phyloP scores from a whole-genome alignment of 2,888 invertebrate species.

The Bibio marci region DNA sequence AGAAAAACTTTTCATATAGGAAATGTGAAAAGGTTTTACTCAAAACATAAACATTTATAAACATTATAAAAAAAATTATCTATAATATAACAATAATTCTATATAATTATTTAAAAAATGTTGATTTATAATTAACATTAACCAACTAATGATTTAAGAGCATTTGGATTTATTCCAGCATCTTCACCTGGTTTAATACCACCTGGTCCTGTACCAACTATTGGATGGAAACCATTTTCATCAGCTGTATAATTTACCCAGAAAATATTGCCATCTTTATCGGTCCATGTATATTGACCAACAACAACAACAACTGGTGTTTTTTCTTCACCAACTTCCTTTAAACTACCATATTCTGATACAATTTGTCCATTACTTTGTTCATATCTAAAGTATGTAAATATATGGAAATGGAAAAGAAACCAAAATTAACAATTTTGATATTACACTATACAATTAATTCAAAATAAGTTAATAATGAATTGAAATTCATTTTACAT shows the following conservation, averaged over 20 bases:
- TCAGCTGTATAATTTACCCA: conserved; percentile 18
- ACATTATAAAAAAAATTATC: no score
- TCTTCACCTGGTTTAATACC: conserved; percentile 9
- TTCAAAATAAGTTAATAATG: no score
- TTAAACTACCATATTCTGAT: conserved; percentile 8
- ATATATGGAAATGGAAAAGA: no score
- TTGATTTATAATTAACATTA: no score
- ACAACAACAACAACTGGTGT: conserved; percentile 12
- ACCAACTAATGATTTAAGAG: conserved; percentile 9
- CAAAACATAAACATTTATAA: no score
- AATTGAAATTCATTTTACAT: no score
- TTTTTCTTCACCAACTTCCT: conserved; percentile 7
- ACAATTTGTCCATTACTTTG: conserved; percentile 9
- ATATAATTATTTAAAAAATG: no score
- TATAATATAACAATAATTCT: no score
- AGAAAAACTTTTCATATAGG: no score
- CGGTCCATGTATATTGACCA: conserved; percentile 17
- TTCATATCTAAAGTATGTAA: conserved; percentile 7
- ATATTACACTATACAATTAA: no score
- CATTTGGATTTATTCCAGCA: conserved; percentile 7
- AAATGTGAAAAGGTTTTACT: no score
- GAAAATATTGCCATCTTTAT: conserved; percentile 13
- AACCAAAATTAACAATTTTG: no score
- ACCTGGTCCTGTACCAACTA: conserved; percentile 9
- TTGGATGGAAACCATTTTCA: conserved; percentile 12